Conservation (phyloP, 2,888 invertebrate genomes). For the Antheraea assamensis region DNA sequence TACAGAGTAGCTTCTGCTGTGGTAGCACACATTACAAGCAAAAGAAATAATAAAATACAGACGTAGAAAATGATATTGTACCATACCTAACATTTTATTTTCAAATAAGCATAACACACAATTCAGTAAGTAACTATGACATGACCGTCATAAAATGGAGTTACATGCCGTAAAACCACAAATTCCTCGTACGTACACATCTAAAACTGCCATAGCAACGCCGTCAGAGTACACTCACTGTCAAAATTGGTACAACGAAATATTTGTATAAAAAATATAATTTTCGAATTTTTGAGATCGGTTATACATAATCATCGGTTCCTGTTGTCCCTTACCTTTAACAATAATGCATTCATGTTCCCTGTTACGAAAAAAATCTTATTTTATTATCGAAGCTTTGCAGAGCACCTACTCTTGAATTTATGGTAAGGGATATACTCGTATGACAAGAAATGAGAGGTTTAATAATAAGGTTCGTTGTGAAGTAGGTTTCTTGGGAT, state of each 20-base stretch:
- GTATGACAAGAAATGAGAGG: no score
- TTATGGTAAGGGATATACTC: no score
- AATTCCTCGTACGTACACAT: constrained; percentile 10
- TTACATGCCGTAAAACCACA: constrained; percentile 10
- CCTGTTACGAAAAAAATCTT: no score
- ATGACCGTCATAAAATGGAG: constrained; percentile 12
- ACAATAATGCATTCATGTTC: no score
- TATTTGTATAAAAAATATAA: neutral
- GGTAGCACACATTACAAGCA: no score
- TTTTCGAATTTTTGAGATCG: no score
- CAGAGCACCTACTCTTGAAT: no score
- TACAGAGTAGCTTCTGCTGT: neutral
- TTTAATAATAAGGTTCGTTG: no score
- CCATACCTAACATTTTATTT: constrained; percentile 1
- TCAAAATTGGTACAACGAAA: neutral
- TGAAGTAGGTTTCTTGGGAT: no score
- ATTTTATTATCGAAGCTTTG: no score
- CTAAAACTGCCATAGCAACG: constrained; percentile 9
- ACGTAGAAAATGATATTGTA: neutral
- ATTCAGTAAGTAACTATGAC: constrained; percentile 12
- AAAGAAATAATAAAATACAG: neutral
- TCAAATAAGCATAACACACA: constrained; percentile 2
- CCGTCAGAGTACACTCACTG: neutral
- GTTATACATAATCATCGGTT: no score
- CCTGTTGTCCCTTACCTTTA: no score